Percentiles rank a stretch among this genome's conserved stretches.
These are phyloP conservation scores for Gallirallus australis DNA, from an alignment of 2,797 vertebrate species.

Conservation along the genomic window DNA sequence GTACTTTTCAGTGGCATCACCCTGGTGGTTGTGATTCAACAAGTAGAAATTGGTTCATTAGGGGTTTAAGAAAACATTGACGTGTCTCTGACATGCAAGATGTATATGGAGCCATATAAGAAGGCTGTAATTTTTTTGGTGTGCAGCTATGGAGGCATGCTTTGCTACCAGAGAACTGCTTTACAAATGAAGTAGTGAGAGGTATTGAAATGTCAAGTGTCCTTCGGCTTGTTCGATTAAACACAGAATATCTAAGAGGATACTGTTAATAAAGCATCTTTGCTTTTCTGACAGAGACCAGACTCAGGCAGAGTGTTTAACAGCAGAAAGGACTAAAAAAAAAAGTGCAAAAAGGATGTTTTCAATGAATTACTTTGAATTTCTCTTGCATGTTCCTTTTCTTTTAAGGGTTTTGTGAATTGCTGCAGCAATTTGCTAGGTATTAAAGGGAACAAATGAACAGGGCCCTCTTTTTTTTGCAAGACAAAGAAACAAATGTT, in stretches of 20 bases:
- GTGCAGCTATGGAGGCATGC: neutral
- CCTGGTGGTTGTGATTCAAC: neutral
- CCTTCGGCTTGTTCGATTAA: conserved; percentile 16
- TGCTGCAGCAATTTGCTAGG: conserved; percentile 45
- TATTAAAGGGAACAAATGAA: conserved; percentile 44
- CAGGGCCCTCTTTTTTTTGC: neutral
- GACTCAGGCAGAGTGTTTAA: neutral
- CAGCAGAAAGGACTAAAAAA: neutral
- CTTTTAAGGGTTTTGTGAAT: conserved; percentile 27
- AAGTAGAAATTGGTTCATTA: neutral
- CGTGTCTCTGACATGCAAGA: neutral
- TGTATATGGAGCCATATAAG: neutral
- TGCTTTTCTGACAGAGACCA: neutral
- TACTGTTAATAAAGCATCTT: conserved; percentile 13
- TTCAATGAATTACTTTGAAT: conserved; percentile 23
- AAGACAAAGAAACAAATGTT: conserved; percentile 57
- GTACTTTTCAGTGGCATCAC: neutral
- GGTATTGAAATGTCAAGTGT: conserved; percentile 43
- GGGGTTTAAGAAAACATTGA: neutral
- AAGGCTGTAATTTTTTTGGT: neutral
- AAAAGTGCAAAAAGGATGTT: conserved; percentile 31
- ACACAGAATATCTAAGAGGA: conserved; percentile 19
- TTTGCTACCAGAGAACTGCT: conserved; percentile 34
- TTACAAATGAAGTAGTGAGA: conserved; percentile 27
- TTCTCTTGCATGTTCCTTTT: neutral